Conservation (phyloP, 1,140 invertebrate species). For the Lithobius niger region DNA sequence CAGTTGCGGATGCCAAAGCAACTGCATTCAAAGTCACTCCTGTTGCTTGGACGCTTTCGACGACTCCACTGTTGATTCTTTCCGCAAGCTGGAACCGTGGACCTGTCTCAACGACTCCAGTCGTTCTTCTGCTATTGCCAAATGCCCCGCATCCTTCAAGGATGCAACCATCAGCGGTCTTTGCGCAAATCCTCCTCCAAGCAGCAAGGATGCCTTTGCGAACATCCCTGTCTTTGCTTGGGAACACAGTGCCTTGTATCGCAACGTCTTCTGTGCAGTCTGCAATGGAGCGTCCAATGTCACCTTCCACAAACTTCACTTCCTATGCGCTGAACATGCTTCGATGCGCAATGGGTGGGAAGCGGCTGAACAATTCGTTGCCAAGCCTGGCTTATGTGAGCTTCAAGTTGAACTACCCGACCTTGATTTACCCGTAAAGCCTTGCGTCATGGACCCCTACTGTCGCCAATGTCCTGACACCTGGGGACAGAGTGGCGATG, state of each 20-base stretch:
- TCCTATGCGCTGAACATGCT: conserved; percentile 1
- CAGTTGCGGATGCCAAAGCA: not conserved
- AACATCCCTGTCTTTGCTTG: not conserved
- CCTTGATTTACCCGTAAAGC: not conserved
- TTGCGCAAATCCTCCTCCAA: not conserved
- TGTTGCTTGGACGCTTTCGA: conserved; percentile 4
- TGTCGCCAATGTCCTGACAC: not conserved
- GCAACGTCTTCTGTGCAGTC: conserved; percentile 4
- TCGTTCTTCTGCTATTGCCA: not conserved
- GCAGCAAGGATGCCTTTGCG: not conserved
- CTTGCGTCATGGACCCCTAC: not conserved
- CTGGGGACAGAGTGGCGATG: not conserved
- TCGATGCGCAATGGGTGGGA: not conserved
- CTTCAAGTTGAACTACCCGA: not conserved
- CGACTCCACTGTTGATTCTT: not conserved
- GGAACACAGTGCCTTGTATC: not conserved
- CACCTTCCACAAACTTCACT: not conserved
- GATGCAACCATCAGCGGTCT: not conserved
- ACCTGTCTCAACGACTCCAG: not conserved
- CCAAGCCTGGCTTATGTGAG: not conserved
- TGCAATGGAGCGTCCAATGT: not conserved
- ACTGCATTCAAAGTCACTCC: not conserved
- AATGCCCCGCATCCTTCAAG: not conserved
- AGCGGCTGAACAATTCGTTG: not conserved
- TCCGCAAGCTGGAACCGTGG: not conserved